Evolutionary conservation across 2,113 vertebrate genomes (phyloP), one percentile per base, ranked within the genome.

Genomic region (Stegastes partitus): DNA sequence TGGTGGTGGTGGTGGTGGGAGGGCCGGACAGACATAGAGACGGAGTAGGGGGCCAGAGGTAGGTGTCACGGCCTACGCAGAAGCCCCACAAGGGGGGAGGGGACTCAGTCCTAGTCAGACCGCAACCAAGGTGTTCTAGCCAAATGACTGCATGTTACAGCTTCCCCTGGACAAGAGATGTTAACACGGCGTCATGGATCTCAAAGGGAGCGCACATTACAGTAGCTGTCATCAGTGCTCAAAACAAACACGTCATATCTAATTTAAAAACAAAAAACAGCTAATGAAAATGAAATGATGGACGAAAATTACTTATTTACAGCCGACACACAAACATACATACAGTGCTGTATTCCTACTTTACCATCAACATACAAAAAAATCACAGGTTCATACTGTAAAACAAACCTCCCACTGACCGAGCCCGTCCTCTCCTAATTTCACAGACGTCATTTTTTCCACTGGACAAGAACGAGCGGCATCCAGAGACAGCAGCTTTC

Each of bases 401-500:
- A 72, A 68, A 39, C 56, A 53, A 67, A n/a, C 19, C 5, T 28
- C 7, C 44, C 12, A 26, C 47, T 45, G 44, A 25, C 54, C 12
- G 15, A 57, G 42, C 37, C 15, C 25, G 31, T 53, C 37, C 19
- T 54, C 28, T 18, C 37, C 39, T n/a, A 2, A 63, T 25, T 54
- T 74, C 65, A 74, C 57, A 59, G n/a, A 22, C 14, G 12, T 25
- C 10, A 25, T 47, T 72, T 47, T 72, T 34, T 45, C 26, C 11
- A 42, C 18, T 45, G 25, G 8, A 51, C 37, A 19, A 57, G 23
- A 5, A 44, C 19, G 22, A 76, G 68, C 28, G 21, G 51, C 14
- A 44, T 80, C 56, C 21, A 71, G 53, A 37, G 4, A 61, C 47
- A 73, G 54, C 54, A 82, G 58, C 62, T 68, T 77, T 62, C 23